Conservation (phyloP, 2,113 vertebrate genomes). For the Proteles cristata region DNA sequence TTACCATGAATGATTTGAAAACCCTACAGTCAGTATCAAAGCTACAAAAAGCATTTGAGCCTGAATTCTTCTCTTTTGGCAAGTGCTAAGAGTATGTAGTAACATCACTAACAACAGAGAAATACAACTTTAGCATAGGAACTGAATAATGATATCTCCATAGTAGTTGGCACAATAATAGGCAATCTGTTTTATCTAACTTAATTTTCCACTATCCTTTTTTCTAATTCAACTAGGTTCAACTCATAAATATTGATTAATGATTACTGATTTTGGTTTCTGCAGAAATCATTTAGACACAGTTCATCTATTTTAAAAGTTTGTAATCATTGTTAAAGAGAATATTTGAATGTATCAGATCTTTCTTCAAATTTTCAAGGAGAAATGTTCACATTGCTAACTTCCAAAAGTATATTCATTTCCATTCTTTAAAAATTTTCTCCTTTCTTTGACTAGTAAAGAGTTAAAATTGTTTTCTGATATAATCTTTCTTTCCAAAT, state of each 20-base stretch:
- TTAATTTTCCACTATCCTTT: conserved; percentile 1
- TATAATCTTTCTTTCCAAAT: not conserved
- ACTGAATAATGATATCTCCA: not conserved
- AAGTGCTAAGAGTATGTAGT: not conserved
- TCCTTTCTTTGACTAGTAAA: not conserved
- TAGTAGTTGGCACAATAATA: not conserved
- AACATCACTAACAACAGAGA: not conserved
- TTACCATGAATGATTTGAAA: not conserved
- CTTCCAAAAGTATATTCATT: not conserved
- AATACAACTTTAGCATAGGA: not conserved
- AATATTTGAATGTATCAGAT: not conserved
- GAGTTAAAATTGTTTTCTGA: conserved; percentile 15
- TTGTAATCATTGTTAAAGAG: not conserved
- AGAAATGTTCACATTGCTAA: not conserved
- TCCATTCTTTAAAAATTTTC: not conserved
- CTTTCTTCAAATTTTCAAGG: conserved; percentile 1
- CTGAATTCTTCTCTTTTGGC: not conserved
- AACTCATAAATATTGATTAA: not conserved
- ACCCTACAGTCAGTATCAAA: not conserved
- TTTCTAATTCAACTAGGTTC: conserved; percentile 20
- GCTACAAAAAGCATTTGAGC: not conserved
- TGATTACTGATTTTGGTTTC: not conserved
- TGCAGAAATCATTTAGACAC: not conserved
- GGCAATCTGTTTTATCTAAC: not conserved
- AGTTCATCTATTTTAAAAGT: not conserved